Base-by-base conservation (phyloP, 1,140 invertebrate species). In the fruit fly (Drosophila melanogaster) region DNA sequence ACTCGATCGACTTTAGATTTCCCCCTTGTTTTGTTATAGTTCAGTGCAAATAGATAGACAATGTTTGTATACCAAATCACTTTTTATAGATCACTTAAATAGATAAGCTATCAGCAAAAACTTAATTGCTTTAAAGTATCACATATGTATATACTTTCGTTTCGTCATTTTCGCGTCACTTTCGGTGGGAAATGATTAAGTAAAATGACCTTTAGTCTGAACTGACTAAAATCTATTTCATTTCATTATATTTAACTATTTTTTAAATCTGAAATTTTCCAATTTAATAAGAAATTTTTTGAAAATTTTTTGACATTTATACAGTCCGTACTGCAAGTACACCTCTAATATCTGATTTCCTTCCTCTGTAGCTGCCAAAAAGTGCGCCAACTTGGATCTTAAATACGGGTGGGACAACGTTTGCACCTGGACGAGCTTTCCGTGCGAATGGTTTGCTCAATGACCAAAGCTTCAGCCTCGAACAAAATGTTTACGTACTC, bases 361-460 rank as follows among this genome's bases (percentile, higher is more conserved):
- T 40, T 33, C 62, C 24, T 49, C 44, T 26, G 14, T 49, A 15
- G 24, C 24, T 8, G 30, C 30, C 11, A n/a, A 77, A 69, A 69
- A 17, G 33, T 62, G 60, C 24, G 24, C 14, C 44, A 7, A 24
- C 37, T 62, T 44, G 11, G 10, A 26, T 37, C 60, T 58, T 66
- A 40, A 76, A 55, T 37, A 17, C 47, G 37, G 59, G 46, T 55
- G 41, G 54, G 40, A 59, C 41, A 53, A 17, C 47, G 51, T 57
- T 73, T 56, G 50, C 74, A 78, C 70, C 83, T 79, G 78, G 71
- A 67, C 54, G 49, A 49, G 66, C 66, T 79, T 87, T 87, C 79
- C 79, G 75, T 67, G 64, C 66, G 70, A 79, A 67, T 72, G 84
- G 55, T n/a, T 69, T 77, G 81, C 73, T 71, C 80, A 79, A 77